These are phyloP conservation scores for Macquaria australasica DNA, from an alignment of 2,113 vertebrate species.

Conservation along the genomic window DNA sequence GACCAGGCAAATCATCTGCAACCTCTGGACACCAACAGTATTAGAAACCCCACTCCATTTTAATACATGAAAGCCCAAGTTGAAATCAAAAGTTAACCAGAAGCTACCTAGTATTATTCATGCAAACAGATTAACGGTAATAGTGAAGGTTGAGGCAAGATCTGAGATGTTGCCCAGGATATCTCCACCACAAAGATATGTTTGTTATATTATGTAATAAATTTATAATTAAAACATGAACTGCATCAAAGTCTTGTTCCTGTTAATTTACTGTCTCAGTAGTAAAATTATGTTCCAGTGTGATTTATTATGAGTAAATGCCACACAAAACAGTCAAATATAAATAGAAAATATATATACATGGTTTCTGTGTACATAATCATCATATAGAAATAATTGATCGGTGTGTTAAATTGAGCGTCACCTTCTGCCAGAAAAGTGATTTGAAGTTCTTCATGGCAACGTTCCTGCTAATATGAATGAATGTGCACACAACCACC, in stretches of 20 bases:
- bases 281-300: slow-evolving; percentile 20
- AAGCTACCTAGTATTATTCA: slow-evolving; percentile 61
- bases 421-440: not conserved
- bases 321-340: slow-evolving; percentile 11
- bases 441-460: not conserved
- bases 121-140: slow-evolving; percentile 56
- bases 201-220: slow-evolving; percentile 99
- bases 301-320: slow-evolving; percentile 38
- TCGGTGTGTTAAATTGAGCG: not conserved
- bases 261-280: slow-evolving; percentile 26
- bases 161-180: slow-evolving; percentile 90
- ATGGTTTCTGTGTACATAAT: not conserved
- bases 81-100: slow-evolving; percentile 24
- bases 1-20: slow-evolving; percentile 29
- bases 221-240: slow-evolving; percentile 92
- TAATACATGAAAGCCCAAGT: slow-evolving; percentile 6
- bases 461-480: not conserved
- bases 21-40: slow-evolving; percentile 1
- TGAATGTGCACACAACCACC: not conserved
- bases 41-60: slow-evolving; percentile 16
- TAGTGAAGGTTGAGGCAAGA: slow-evolving; percentile 84
- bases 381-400: slow-evolving; percentile 1
- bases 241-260: slow-evolving; percentile 34
- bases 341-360: not conserved
- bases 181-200: slow-evolving; percentile 93